These are phyloP conservation scores for Pollenia griseotomentosa DNA, from an alignment of 2,888 invertebrate species.

Conservation along the genomic window DNA sequence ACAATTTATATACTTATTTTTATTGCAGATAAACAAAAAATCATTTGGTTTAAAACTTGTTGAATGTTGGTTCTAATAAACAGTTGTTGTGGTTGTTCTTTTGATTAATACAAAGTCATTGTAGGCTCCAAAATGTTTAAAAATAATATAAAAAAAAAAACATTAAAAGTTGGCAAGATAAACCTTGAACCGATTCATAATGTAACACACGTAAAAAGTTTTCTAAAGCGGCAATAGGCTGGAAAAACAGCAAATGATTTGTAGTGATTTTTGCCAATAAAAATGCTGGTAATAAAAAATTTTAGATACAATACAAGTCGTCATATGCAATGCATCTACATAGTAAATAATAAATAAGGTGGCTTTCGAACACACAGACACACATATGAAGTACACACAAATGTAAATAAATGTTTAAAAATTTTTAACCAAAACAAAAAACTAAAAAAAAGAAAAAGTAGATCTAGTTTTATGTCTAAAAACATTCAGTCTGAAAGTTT, in stretches of 20 bases:
- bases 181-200: conserved; percentile 67
- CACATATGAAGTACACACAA: conserved; percentile 2
- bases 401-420: conserved; percentile 23
- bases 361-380: conserved; percentile 11
- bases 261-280: conserved; percentile 38
- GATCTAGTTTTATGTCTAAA: conserved; percentile 15
- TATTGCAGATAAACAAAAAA: conserved; percentile 31
- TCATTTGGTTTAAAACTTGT: conserved; percentile 47
- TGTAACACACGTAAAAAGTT: conserved; percentile 44
- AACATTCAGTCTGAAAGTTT: conserved; percentile 11
- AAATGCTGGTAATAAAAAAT: conserved; percentile 26
- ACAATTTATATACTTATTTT: conserved; percentile 11
- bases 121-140: conserved; percentile 24
- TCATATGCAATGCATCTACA: conserved; percentile 5
- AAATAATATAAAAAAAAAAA: conserved; percentile 11
- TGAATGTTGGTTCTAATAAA: conserved; percentile 29
- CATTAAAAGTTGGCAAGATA: conserved; percentile 54
- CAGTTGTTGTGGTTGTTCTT: conserved; percentile 18
- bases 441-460: conserved; percentile 40
- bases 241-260: conserved; percentile 42
- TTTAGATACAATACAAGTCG: conserved; percentile 8
- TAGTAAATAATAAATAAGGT: conserved; percentile 8
- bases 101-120: conserved; percentile 24
- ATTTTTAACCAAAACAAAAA: neutral
- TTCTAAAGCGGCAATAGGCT: conserved; percentile 44